Evolutionary conservation across 2,888 invertebrate genomes (phyloP).

Genomic region (Abrostola tripartita): DNA sequence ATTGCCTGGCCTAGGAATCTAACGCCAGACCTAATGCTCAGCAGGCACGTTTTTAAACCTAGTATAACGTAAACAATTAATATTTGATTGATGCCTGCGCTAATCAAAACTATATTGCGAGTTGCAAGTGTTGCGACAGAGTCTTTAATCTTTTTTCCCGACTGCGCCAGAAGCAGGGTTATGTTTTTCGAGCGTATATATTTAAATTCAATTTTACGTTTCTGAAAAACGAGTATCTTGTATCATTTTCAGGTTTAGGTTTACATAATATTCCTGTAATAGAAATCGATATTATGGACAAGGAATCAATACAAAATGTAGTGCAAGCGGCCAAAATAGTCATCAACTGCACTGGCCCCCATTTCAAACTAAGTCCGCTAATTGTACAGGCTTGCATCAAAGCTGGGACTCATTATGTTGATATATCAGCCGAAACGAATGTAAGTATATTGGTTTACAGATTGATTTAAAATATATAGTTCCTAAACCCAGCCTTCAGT

Average conservation of each 20-base stretch:
- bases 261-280: slow-evolving; percentile 57
- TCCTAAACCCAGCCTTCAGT: too few relatives aligned
- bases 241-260: slow-evolving; percentile 56
- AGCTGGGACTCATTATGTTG: slow-evolving; percentile 70
- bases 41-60: too few relatives aligned
- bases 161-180: too few relatives aligned
- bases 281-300: slow-evolving; percentile 63
- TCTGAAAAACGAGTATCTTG: background rate
- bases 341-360: slow-evolving; percentile 73
- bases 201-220: background rate
- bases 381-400: slow-evolving; percentile 72
- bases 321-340: slow-evolving; percentile 61
- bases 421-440: slow-evolving; percentile 73
- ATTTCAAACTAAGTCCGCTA: slow-evolving; percentile 61
- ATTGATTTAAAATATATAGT: too few relatives aligned
- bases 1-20: too few relatives aligned
- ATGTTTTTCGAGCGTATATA: too few relatives aligned
- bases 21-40: too few relatives aligned
- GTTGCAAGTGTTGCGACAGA: too few relatives aligned
- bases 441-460: slow-evolving; percentile 57
- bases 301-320: slow-evolving; percentile 54
- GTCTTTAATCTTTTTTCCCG: too few relatives aligned
- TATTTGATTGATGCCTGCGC: too few relatives aligned
- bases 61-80: too few relatives aligned
- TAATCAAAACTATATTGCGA: too few relatives aligned